Evolutionary conservation across 2,113 vertebrate species (phyloP), one percentile per base, ranked within the genome.

Genomic region (Ibidorhyncha struthersii): DNA sequence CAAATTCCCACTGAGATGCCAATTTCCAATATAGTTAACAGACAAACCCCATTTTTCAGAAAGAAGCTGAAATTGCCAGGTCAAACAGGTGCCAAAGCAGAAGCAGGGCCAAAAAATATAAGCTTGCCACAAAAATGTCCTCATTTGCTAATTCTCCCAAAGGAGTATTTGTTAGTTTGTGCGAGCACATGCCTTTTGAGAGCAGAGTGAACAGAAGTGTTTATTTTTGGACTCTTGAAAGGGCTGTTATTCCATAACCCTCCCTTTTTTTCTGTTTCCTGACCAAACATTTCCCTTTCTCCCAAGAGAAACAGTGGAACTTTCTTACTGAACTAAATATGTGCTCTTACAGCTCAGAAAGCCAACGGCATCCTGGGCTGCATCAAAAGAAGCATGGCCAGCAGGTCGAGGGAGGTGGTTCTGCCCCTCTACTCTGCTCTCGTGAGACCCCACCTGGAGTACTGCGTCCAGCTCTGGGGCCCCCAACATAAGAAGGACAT

Each of bases 21-120:
- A 32, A 73, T 80, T 91, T 87, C 82, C 73, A 82, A 14, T 17
- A 17, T 4, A 67, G 65, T 40, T 61, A 59, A 91, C 23, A 38
- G 55, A 74, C 49, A 71, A 96, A 76, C 14, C 8, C 12, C 21
- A 10, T 45, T 82, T 56, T 85, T 87, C 77, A 91, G 81, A 89
- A 56, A 65, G 47, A 8, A 74, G 12, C 10, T 94, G 40, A 40
- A 91, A 76, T 21, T 80, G 40, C 45, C 61, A 65, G 78, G 70
- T 82, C 90, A 93, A 77, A 72, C 73, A 94, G 81, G 78, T 87
- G 82, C 74, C 91, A 91, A 61, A 82, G 43, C 7, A 90, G 41
- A 72, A 93, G 43, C 56, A 45, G 29, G 49, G 73, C 81, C 70
- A 96, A 82, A 79, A 90, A 69, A 41, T 19, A 82, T 3, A 18